phyloP scores from a whole-genome alignment of 2,113 vertebrate genomes.

The Rhea pennata region DNA sequence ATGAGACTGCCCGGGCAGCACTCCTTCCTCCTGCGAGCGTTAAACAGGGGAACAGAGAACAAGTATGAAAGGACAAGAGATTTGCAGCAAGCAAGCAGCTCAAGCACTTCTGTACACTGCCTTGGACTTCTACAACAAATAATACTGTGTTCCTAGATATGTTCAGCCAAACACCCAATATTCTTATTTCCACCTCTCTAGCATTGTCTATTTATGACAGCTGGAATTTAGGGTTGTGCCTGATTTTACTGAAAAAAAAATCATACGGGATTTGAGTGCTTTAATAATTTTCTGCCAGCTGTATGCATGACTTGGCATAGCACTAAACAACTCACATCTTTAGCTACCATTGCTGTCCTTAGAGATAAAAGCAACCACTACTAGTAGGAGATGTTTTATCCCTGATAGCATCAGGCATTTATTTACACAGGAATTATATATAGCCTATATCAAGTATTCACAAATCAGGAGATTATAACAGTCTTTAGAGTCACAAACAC shows the following conservation, averaged over 20 bases:
- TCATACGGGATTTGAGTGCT: background rate
- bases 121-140: background rate
- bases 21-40: background rate
- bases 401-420: background rate
- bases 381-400: background rate
- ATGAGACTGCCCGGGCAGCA: rapidly evolving
- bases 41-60: background rate
- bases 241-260: background rate
- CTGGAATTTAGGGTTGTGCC: background rate
- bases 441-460: background rate
- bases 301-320: background rate
- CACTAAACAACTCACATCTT: background rate
- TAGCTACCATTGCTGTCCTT: background rate
- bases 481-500: background rate
- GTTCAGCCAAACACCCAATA: background rate
- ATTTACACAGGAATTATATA: background rate
- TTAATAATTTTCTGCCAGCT: background rate
- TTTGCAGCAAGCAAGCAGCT: background rate
- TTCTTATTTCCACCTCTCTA: background rate
- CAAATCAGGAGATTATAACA: background rate
- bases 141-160: background rate
- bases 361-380: background rate
- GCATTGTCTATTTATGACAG: background rate
- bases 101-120: background rate
- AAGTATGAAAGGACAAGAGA: background rate